Evolutionary conservation across 2,797 vertebrate genomes (phyloP).

Genomic region (Denticeps clupeoides): DNA sequence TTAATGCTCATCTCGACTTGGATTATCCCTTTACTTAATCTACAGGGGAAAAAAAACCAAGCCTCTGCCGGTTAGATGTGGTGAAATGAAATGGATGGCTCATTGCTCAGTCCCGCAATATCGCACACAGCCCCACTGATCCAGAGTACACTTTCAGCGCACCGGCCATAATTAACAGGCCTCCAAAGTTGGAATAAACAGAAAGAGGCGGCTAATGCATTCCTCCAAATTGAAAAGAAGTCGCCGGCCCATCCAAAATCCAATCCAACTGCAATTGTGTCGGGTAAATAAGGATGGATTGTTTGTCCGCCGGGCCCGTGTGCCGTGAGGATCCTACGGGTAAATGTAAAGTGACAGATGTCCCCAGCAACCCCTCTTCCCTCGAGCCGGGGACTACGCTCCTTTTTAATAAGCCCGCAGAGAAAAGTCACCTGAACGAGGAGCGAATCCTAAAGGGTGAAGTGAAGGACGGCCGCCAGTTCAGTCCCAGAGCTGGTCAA

Average conservation of each 20-base stretch:
- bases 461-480: conserved; percentile 30
- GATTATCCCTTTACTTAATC: no score
- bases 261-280: conserved; percentile 58
- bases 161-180: no score
- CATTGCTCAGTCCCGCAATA: no score
- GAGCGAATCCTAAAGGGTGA: conserved; percentile 31
- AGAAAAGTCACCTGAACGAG: conserved; percentile 38
- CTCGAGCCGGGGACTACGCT: conserved; percentile 28
- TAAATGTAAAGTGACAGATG: conserved; percentile 60
- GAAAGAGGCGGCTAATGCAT: conserved; percentile 33
- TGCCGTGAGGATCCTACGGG: conserved; percentile 39
- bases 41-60: no score
- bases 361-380: no score
- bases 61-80: no score
- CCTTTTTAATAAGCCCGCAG: conserved; percentile 35
- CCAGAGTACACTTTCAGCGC: no score
- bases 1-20: no score
- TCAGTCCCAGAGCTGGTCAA: conserved; percentile 3
- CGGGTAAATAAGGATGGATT: conserved; percentile 61
- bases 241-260: conserved; percentile 51
- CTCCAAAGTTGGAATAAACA: conserved; percentile 16
- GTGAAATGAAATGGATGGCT: no score
- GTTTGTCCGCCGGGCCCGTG: conserved; percentile 52
- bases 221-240: conserved; percentile 52
- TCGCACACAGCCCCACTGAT: no score